phyloP scores from a whole-genome alignment of 2,113 vertebrate species.

The Prolemur simus region DNA sequence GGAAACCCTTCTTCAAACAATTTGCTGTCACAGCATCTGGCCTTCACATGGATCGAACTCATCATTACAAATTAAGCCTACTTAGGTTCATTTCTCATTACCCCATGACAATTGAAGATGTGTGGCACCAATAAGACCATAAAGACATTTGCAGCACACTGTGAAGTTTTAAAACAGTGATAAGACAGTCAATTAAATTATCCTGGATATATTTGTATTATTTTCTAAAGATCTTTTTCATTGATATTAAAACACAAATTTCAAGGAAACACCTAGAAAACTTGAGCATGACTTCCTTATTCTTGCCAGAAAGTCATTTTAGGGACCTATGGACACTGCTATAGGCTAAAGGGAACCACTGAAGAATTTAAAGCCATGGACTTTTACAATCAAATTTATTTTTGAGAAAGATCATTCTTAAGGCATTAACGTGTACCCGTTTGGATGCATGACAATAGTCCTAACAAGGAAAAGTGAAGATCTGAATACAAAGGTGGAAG shows the following conservation, averaged over 20 bases:
- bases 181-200: neutral
- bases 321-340: neutral
- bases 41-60: neutral
- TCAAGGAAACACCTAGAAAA: neutral
- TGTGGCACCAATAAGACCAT: neutral
- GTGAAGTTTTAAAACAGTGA: neutral
- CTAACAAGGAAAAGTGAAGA: neutral
- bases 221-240: neutral
- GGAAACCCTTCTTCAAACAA: neutral
- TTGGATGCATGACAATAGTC: neutral
- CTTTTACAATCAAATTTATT: neutral
- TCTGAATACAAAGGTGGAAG: neutral
- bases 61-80: neutral
- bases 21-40: neutral
- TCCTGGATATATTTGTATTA: neutral
- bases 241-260: neutral
- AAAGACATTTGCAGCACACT: neutral
- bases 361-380: neutral
- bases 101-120: neutral
- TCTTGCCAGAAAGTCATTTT: neutral
- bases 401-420: neutral
- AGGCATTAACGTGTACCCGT: neutral
- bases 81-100: slow-evolving; percentile 15
- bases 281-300: neutral
- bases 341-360: neutral